A percentile compares a stretch with the other conserved stretches of the same genome.
Conservation (phyloP, 2,113 vertebrate species). For the Sitta europaea region DNA sequence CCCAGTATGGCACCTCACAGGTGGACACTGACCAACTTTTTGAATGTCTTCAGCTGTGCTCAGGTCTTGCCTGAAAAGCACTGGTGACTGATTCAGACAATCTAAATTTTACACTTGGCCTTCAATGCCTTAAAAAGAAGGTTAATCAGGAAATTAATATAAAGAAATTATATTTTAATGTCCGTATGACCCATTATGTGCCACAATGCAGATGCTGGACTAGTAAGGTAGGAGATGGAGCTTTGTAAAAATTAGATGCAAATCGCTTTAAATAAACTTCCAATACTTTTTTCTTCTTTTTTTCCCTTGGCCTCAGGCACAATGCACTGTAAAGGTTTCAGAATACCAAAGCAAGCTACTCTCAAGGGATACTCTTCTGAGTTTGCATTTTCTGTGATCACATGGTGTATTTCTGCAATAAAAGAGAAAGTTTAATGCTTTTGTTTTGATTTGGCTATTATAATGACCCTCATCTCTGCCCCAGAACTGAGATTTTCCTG, state of each 20-base stretch:
- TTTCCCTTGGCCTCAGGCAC: neutral
- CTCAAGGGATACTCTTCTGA: neutral
- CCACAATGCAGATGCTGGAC: neutral
- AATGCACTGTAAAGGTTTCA: neutral
- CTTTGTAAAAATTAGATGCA: neutral
- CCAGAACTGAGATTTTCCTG: neutral
- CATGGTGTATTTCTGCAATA: neutral
- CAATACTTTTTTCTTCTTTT: neutral
- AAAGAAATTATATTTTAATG: neutral
- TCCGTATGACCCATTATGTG: neutral
- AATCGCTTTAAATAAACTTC: neutral
- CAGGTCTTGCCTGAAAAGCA: neutral
- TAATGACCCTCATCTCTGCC: neutral
- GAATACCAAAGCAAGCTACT: neutral
- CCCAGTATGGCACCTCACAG: fast-evolving
- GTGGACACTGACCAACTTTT: neutral
- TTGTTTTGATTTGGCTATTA: neutral
- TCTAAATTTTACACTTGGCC: neutral
- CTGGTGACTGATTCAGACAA: neutral
- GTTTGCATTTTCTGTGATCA: neutral
- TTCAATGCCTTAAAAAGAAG: neutral
- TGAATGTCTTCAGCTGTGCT: neutral
- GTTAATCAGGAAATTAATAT: neutral
- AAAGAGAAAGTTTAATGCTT: neutral
- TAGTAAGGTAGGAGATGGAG: neutral